Evolutionary conservation across 2,113 vertebrate species (phyloP), one percentile per base, ranked within the genome.

Genomic region (Callaeas wilsoni): DNA sequence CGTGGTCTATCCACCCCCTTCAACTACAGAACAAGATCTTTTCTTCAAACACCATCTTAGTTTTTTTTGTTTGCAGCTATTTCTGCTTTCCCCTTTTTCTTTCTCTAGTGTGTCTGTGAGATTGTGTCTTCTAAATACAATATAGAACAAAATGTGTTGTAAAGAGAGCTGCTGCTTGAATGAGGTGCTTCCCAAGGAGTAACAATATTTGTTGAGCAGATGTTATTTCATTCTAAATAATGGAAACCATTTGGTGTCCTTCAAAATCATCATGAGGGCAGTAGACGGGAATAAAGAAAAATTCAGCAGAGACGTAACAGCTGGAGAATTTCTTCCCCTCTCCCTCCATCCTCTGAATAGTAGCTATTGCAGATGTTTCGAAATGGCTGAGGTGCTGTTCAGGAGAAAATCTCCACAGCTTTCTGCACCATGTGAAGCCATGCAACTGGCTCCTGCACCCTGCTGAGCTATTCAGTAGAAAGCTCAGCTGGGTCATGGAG

Each of bases 241-340:
- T 94, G 93, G 96, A 96, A 97, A 96, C 93, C 91, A 95, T 97
- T 97, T 96, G 91, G 90, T 97, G 91, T 93, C 96, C 95, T 95
- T 97, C 96, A 96, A 91, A 97, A 97, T 89, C 94, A 88, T 96
- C 91, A 59, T 73, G 92, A 93, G 92, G 84, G 81, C 85, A 81
- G 83, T 93, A 92, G 96, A 96, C 0, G 2, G 76, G 84, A 95
- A 94, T 91, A 87, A 90, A 95, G 94, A 55, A 96, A 94, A 92
- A 96, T 94, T 94, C 89, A 86, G 73, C 95, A 89, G 89, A 96
- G 89, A 80, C 5, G 14, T 89, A 97, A 96, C 95, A 97, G 94
- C 96, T 97, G 92, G 95, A 97, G 91, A 95, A 95, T 95, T 95
- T 93, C 89, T 96, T 84, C 44, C 82, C 50, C 41, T 64, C 79